Conservation (phyloP, 2,797 vertebrate species). For the Lacerta viridis region DNA sequence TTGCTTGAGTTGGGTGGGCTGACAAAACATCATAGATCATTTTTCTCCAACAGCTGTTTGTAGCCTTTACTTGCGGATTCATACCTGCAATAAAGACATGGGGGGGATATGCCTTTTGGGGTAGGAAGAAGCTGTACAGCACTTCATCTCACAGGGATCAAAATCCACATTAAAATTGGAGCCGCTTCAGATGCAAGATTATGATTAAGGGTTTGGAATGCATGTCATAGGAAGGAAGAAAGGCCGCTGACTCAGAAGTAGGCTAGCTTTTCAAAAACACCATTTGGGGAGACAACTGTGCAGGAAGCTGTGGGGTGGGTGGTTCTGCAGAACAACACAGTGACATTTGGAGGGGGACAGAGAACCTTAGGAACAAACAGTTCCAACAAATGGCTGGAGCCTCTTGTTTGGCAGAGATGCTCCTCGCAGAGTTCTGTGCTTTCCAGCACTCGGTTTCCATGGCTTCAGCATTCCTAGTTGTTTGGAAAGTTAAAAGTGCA, state of each 20-base stretch:
- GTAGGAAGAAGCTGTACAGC: background rate
- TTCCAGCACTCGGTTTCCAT: constrained; percentile 27
- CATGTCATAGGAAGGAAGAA: background rate
- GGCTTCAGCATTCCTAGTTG: background rate
- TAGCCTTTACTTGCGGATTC: background rate
- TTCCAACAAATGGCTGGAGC: constrained; percentile 42
- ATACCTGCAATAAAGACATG: background rate
- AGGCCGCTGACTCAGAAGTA: background rate
- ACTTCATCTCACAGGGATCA: background rate
- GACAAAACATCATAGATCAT: background rate
- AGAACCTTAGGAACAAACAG: constrained; percentile 51
- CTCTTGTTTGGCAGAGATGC: constrained; percentile 9
- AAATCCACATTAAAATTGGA: constrained; percentile 3
- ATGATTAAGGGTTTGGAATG: constrained; percentile 25
- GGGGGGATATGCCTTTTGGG: background rate
- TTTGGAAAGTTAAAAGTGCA: background rate
- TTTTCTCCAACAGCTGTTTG: background rate
- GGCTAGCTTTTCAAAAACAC: constrained; percentile 16
- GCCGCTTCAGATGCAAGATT: background rate
- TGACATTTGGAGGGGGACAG: constrained; percentile 21
- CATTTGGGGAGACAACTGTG: constrained; percentile 17
- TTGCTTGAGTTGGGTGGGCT: background rate
- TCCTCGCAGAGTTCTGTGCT: background rate
- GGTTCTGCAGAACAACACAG: constrained; percentile 8
- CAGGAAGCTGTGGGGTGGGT: constrained; percentile 24